Percentiles rank a stretch among this genome's conserved stretches.
phyloP scores from a whole-genome alignment of 2,888 invertebrate genomes.

The Esperia sulphurella region DNA sequence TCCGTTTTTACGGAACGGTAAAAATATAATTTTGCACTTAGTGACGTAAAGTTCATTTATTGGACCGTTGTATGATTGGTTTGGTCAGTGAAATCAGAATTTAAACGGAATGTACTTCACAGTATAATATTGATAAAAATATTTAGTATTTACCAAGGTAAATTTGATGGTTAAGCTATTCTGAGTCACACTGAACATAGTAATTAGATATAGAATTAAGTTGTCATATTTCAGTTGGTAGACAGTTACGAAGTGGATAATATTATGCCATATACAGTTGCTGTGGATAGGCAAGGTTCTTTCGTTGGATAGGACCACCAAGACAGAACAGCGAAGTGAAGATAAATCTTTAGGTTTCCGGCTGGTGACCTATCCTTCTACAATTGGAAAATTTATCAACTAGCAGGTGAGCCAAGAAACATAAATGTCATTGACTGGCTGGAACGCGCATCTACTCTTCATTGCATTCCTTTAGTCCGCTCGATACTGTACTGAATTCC shows the following conservation, averaged over 20 bases:
- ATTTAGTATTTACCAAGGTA: not conserved
- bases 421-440: slow-evolving; percentile 34
- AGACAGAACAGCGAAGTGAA: no score
- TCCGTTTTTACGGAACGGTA: no score
- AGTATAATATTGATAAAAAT: not conserved
- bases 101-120: not conserved
- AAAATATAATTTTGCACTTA: slow-evolving; percentile 21
- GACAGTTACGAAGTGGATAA: no score
- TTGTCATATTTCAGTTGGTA: no score
- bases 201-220: no score
- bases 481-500: slow-evolving; percentile 44
- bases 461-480: slow-evolving; percentile 32
- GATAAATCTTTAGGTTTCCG: no score
- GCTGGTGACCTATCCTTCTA: no score
- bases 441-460: slow-evolving; percentile 38
- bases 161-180: no score
- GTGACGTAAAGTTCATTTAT: slow-evolving; percentile 6
- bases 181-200: no score
- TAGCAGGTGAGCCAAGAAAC: slow-evolving; percentile 14
- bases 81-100: slow-evolving; percentile 14
- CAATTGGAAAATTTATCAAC: not conserved
- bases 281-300: no score
- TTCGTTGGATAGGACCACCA: not conserved
- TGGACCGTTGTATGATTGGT: slow-evolving; percentile 8
- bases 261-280: no score